Conservation (phyloP, 1,140 invertebrate genomes). For the Temnothorax longispinosus region DNA sequence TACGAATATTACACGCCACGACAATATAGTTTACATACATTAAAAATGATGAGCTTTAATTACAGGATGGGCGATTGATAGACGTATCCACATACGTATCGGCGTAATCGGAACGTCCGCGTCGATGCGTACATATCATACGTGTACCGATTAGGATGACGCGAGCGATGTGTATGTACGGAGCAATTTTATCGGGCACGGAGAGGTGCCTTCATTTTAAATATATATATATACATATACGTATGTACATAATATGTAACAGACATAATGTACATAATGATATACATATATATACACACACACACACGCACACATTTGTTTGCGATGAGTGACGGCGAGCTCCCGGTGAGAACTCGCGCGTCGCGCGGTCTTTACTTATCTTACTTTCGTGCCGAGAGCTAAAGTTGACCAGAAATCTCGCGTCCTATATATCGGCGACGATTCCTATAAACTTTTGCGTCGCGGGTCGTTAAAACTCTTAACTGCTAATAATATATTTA, state of each 20-base stretch:
- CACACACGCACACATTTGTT: background rate
- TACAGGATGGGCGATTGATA: constrained; percentile 36
- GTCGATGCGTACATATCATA: background rate
- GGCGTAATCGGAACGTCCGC: background rate
- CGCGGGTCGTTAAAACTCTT: constrained; percentile 52
- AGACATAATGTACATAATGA: constrained; percentile 58
- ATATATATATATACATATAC: constrained; percentile 42
- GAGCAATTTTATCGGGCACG: constrained; percentile 31
- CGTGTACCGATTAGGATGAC: constrained; percentile 36
- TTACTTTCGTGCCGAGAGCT: constrained; percentile 26
- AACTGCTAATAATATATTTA: constrained; percentile 36
- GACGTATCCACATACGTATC: background rate
- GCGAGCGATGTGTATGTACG: constrained; percentile 27
- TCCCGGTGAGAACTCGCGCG: constrained; percentile 1
- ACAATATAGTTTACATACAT: constrained; percentile 61
- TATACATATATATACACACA: constrained; percentile 46
- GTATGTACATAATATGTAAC: constrained; percentile 47
- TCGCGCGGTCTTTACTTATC: constrained; percentile 41
- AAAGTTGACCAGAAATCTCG: constrained; percentile 42
- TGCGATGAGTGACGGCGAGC: background rate
- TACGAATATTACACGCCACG: constrained; percentile 67
- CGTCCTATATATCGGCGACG: background rate
- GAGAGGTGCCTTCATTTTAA: background rate
- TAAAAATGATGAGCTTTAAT: constrained; percentile 60
- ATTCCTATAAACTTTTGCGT: constrained; percentile 45